phyloP scores from a whole-genome alignment of 2,888 invertebrate species.

The Stictocephala bisonia region DNA sequence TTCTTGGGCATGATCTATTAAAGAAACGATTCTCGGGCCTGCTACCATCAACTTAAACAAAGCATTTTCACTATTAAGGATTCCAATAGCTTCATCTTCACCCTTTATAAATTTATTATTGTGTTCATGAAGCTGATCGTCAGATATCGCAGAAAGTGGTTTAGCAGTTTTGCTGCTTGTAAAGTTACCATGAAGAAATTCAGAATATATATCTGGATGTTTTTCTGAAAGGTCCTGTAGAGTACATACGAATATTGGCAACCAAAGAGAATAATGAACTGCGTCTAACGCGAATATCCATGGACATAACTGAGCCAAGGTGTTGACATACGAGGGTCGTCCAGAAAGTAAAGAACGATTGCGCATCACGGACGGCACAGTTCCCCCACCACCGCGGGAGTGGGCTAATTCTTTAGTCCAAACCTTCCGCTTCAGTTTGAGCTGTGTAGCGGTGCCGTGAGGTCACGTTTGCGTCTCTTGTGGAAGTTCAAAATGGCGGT shows the following conservation, averaged over 20 bases:
- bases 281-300: conserved; percentile 5
- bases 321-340: no score
- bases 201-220: background rate
- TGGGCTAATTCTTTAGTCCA: no score
- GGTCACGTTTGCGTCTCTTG: no score
- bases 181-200: background rate
- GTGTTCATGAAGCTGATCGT: conserved; percentile 4
- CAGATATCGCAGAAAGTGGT: conserved; percentile 6
- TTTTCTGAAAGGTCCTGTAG: background rate
- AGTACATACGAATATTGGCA: conserved; percentile 3
- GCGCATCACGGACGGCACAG: no score
- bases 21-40: background rate
- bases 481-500: no score
- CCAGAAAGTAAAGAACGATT: no score
- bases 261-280: conserved; percentile 7
- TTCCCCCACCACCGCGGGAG: no score
- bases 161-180: background rate
- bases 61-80: conserved; percentile 7
- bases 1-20: background rate
- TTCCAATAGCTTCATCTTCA: conserved; percentile 5
- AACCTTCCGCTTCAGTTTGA: no score
- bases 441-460: no score
- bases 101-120: background rate
- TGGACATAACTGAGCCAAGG: background rate
- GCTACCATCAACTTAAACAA: background rate